Evolutionary conservation across 2,797 vertebrate species (phyloP).

Genomic region (Falco naumanni): DNA sequence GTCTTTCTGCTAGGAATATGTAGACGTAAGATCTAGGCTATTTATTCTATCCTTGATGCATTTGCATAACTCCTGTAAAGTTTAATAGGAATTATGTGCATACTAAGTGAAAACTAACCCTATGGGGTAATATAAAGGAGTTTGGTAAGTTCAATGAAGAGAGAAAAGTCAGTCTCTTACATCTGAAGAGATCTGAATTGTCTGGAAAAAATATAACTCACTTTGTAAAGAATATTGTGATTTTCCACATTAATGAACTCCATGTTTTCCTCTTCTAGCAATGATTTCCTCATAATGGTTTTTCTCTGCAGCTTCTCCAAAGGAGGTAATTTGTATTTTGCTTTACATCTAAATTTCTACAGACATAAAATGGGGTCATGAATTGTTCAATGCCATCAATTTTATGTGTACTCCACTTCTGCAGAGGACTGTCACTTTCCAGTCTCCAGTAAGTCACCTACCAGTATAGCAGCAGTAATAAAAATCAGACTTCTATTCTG

Average conservation of each 20-base stretch:
- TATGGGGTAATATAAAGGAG: not conserved
- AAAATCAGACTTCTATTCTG: not conserved
- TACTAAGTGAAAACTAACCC: not conserved
- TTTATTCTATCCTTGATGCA: not conserved
- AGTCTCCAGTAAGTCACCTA: not conserved
- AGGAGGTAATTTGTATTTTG: not conserved
- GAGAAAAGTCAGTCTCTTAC: not conserved
- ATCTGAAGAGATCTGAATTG: not conserved
- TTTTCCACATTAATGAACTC: not conserved
- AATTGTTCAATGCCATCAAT: not conserved
- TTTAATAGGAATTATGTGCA: not conserved
- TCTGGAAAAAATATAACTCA: not conserved
- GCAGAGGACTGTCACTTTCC: not conserved
- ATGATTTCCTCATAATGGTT: not conserved
- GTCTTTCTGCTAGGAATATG: not conserved
- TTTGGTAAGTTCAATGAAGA: not conserved
- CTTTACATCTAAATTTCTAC: not conserved
- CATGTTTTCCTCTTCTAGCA: not conserved
- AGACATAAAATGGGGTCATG: not conserved
- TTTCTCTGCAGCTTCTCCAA: not conserved
- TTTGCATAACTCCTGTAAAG: not conserved
- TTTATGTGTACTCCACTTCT: not conserved
- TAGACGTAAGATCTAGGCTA: not conserved
- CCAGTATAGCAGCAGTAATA: not conserved
- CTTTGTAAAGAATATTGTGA: not conserved